A percentile compares a stretch with the other conserved stretches of the same genome.
phyloP scores from a whole-genome alignment of 23 tunicate genomes.

The Ciona savignyi region DNA sequence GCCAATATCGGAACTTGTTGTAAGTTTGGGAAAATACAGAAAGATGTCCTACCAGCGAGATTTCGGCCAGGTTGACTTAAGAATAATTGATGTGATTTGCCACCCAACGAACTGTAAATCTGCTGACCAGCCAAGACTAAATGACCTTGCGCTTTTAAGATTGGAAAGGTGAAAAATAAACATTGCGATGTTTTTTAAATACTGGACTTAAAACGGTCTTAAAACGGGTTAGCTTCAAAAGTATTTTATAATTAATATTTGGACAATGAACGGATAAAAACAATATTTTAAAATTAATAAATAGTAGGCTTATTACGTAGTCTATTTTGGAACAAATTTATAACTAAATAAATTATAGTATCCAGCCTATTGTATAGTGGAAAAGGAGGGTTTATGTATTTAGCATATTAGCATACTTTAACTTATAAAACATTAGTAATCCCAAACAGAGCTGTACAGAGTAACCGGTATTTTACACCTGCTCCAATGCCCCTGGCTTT shows the following conservation, averaged over 20 bases:
- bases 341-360: too few species aligned
- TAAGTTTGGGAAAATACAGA: constrained; percentile 71
- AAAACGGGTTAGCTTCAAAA: too few species aligned
- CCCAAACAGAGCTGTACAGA: background rate
- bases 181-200: too few species aligned
- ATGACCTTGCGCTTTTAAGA: constrained; percentile 76
- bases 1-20: constrained; percentile 22
- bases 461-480: constrained; percentile 6
- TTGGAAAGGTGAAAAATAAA: constrained; percentile 37
- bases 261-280: too few species aligned
- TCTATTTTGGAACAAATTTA: too few species aligned
- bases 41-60: constrained; percentile 27
- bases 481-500: constrained; percentile 49
- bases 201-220: background rate
- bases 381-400: too few species aligned
- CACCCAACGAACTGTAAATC: constrained; percentile 82
- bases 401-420: too few species aligned
- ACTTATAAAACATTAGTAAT: too few species aligned
- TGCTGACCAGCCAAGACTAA: constrained; percentile 55
- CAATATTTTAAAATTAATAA: too few species aligned
- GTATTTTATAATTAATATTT: too few species aligned
- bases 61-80: constrained; percentile 34
- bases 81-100: constrained; percentile 60
- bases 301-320: too few species aligned
- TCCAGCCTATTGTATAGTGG: too few species aligned